Conservation (phyloP, 2,113 vertebrate species). For the Cynoglossus semilaevis region DNA sequence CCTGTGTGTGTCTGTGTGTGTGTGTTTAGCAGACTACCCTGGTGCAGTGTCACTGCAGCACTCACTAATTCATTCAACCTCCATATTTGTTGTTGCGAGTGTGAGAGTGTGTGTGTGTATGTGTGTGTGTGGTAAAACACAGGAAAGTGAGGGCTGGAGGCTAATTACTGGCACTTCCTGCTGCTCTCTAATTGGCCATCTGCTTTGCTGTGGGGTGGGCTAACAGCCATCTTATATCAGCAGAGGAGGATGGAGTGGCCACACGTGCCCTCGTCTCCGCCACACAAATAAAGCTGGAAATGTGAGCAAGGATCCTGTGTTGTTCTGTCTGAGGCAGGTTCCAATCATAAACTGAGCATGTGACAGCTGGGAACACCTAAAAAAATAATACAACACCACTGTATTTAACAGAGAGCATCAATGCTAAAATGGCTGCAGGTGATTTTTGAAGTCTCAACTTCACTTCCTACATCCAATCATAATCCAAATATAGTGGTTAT, state of each 20-base stretch:
- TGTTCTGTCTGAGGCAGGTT: conserved; percentile 32
- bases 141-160: conserved; percentile 58
- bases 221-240: conserved; percentile 66
- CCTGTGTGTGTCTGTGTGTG: conserved; percentile 36
- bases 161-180: conserved; percentile 73
- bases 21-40: conserved; percentile 46
- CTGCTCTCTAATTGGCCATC: conserved; percentile 77
- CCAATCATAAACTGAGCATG: conserved; percentile 6
- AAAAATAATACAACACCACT: conserved; percentile 15
- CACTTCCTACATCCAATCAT: neutral
- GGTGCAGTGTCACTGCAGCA: conserved; percentile 69
- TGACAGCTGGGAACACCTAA: conserved; percentile 3
- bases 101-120: conserved; percentile 23
- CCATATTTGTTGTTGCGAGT: conserved; percentile 61
- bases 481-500: neutral
- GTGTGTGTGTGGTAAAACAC: conserved; percentile 38
- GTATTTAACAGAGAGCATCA: neutral
- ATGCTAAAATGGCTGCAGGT: neutral
- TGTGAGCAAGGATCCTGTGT: conserved; percentile 22
- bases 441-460: neutral
- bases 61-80: conserved; percentile 74
- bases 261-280: conserved; percentile 10
- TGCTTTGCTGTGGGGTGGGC: conserved; percentile 69
- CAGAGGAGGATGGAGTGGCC: conserved; percentile 42
- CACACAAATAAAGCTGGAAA: conserved; percentile 23